Percentiles rank a stretch among this genome's conserved stretches.
These are phyloP conservation scores for Emydocephalus ijimae DNA, from an alignment of 2,113 vertebrate species.

Conservation along the genomic window DNA sequence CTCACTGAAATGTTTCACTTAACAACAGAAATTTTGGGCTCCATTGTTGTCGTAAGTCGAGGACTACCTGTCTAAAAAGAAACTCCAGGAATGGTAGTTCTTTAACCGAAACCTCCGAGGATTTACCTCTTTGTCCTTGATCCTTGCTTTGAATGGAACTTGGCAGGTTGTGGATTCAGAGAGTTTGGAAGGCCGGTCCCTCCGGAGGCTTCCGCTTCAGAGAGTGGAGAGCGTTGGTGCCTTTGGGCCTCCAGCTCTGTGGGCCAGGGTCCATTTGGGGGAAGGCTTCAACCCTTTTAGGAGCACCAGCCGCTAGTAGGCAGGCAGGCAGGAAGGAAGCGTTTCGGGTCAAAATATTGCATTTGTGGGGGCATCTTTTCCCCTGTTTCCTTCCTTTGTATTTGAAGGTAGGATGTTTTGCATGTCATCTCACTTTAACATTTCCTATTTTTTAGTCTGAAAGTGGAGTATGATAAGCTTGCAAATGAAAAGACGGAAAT, in stretches of 20 bases:
- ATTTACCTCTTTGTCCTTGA: not conserved
- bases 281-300: too few relatives aligned
- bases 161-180: not conserved
- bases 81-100: not conserved
- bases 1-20: too few relatives aligned
- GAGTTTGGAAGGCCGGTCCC: not conserved
- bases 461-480: slow-evolving; percentile 96
- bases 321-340: not conserved
- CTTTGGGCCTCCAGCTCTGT: not conserved
- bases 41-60: too few relatives aligned
- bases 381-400: not conserved
- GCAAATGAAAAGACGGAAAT: slow-evolving; percentile 96
- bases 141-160: not conserved
- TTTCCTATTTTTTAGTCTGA: slow-evolving; percentile 63
- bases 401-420: not conserved
- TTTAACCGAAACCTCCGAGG: not conserved
- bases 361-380: not conserved
- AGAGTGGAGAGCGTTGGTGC: not conserved
- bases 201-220: not conserved
- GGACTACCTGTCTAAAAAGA: not conserved
- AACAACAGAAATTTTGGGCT: too few relatives aligned
- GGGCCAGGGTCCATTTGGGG: not conserved
- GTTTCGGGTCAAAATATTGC: not conserved
- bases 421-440: not conserved
- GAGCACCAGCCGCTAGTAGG: too few relatives aligned